Evolutionary conservation across 2,113 vertebrate species (phyloP), one percentile per base, ranked within the genome.

Genomic region (Hemichromis elongatus): DNA sequence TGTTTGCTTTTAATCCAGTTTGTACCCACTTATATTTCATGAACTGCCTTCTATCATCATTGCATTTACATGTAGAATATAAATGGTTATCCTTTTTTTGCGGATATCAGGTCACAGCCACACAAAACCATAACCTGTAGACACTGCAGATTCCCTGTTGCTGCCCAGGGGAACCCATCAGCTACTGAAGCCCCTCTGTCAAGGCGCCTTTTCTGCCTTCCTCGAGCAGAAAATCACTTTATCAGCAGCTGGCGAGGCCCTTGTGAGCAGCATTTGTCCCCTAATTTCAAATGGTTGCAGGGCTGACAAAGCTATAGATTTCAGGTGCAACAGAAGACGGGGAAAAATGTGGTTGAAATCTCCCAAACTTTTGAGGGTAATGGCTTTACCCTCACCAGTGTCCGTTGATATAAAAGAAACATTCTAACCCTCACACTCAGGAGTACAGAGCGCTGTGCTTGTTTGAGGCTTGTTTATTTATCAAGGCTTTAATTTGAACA

Each of bases 401-500:
- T 87, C 59, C 73, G 9, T 16, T 19, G 63, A 80, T 70, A 37
- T 37, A 66, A 66, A 10, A 30, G 40, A 83, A 66, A 33, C 45
- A 80, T 82, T 78, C 18, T 3, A 91, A 80, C 70, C 54, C 77
- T 78, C 63, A 26, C 79, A 52, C 59, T 81, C 42, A 81, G 77
- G 85, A 86, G 53, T 26, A 61, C 80, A 86, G 77, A 86, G 78
- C 24, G 52, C 68, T 66, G 83, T 79, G 61, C 86, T 78, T 33
- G 81, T 82, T 87, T 79, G 79, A 70, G 85, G 83, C 77, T 82
- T 93, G 92, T 95, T 96, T 95, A 92, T 95, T 95, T 94, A 92
- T 92, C 78, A 70, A 78, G 28, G 86, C 77, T 89, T 89, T 94
- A 95, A 95, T 94, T 45, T 93, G 93, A 94, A 93, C 92, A 95